These are phyloP conservation scores for Carcharodon carcharias DNA, from an alignment of 2,797 vertebrate species.

Conservation along the genomic window DNA sequence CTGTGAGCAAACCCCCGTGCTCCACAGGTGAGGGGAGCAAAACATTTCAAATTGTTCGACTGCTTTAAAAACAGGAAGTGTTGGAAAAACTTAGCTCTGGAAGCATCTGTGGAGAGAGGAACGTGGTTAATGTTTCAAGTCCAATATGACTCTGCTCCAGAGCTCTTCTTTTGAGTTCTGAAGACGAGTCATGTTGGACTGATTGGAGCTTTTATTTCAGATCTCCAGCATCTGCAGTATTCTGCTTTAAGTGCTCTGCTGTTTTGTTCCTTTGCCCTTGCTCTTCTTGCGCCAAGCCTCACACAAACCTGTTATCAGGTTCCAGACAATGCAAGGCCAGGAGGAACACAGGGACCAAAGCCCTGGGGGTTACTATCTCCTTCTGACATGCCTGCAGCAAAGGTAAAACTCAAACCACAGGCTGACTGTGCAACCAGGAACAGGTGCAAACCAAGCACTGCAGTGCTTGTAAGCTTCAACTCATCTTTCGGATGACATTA, in stretches of 20 bases:
- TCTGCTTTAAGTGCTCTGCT: no score
- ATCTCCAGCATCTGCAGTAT: no score
- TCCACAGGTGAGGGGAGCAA: no score
- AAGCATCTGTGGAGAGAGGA: no score
- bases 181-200: no score
- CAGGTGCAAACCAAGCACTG: neutral
- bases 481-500: neutral
- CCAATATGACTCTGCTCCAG: no score
- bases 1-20: no score
- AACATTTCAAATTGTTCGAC: neutral
- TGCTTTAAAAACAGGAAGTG: no score
- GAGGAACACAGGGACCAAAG: neutral
- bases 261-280: neutral
- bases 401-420: neutral
- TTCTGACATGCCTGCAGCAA: neutral
- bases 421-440: neutral
- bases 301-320: neutral
- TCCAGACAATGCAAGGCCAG: neutral
- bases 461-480: neutral
- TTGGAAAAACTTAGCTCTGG: no score
- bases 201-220: no score
- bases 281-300: neutral
- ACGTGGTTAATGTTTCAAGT: no score
- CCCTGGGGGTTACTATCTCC: neutral
- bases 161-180: no score